Evolutionary conservation across 2,888 invertebrate species (phyloP).

Genomic region (Drosophila paramelanica): DNA sequence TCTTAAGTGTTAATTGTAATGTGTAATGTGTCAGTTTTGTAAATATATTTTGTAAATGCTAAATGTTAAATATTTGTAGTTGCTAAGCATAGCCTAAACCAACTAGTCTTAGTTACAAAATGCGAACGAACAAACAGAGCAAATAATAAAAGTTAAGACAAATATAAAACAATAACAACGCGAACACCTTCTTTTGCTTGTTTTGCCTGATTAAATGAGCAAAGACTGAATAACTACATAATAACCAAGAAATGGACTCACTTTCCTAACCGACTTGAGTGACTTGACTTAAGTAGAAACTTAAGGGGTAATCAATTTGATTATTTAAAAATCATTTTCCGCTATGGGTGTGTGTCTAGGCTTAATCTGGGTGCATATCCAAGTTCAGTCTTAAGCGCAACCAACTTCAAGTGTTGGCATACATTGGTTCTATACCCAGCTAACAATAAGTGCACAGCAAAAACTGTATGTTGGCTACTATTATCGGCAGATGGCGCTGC

Average conservation of each 20-base stretch:
- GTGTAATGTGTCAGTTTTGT: slow-evolving; percentile 65
- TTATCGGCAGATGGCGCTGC: background rate
- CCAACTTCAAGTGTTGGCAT: background rate
- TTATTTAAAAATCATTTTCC: background rate
- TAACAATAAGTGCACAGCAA: background rate
- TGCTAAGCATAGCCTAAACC: slow-evolving; percentile 60
- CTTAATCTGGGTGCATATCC: background rate
- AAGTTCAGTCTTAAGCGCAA: background rate
- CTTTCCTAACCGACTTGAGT: background rate
- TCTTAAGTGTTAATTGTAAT: slow-evolving; percentile 71
- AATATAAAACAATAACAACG: slow-evolving; percentile 41
- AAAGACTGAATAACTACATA: background rate
- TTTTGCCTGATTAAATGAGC: background rate
- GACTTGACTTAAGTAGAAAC: too few relatives aligned
- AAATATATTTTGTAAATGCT: slow-evolving; percentile 68
- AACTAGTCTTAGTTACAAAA: slow-evolving; percentile 77
- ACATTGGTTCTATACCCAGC: background rate
- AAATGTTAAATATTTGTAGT: slow-evolving; percentile 75
- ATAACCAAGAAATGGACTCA: background rate
- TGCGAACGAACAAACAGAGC: slow-evolving; percentile 66
- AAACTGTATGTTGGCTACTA: background rate
- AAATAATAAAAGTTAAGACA: slow-evolving; percentile 64
- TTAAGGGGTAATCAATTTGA: background rate
- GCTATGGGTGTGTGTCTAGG: slow-evolving; percentile 1
- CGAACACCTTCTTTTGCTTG: slow-evolving; percentile 2